Evolutionary conservation across 1,140 invertebrate genomes (phyloP), one percentile per base, ranked within the genome.

Genomic region (Leptinotarsa texana): DNA sequence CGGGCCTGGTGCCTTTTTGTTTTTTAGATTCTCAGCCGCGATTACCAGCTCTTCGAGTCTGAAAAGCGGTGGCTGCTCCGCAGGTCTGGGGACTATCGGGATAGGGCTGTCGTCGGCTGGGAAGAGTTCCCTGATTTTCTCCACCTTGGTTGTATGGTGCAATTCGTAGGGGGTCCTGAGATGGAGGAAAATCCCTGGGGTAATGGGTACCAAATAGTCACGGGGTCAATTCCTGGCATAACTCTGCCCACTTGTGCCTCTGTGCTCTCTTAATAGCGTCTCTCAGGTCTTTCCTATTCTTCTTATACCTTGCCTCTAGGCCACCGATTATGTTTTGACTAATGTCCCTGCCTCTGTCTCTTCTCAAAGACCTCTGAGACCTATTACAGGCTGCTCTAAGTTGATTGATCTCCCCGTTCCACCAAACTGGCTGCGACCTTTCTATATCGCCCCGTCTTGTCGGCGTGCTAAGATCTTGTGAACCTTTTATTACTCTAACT

Each of bases 1-100:
- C 63, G 27, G 62, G 2, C 63, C 72, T 8, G 72, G 72, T 18
- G 72, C 72, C 67, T 68, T 74, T 21, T 67, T 67, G 51, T 63
- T 72, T 72, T 72, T 62, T 33, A 69, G n/a, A 0, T 63, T 72
- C 13, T 47, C 22, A 4, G 4, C 21, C 17, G 61, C 33, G n/a
- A 21, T n/a, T 22, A 13, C 42, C 33, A 63, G n/a, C 48, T 72
- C 49, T 6, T 33, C 65, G 2, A 27, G 11, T 13, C 21, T 24
- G 17, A 67, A 67, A 17, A 27, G 27, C 11, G 27, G 21, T 24
- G n/a, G 21, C 21, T 17, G 63, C 17, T 22, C 22, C 6, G 8
- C 21, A 33, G 13, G 21, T 18, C 21, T 13, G 21, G 8, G n/a
- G 21, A n/a, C 17, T 11, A 11, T 24, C 21, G 21, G 11, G n/a